phyloP scores from a whole-genome alignment of 1,140 invertebrate genomes.

The Dysdera silvatica region DNA sequence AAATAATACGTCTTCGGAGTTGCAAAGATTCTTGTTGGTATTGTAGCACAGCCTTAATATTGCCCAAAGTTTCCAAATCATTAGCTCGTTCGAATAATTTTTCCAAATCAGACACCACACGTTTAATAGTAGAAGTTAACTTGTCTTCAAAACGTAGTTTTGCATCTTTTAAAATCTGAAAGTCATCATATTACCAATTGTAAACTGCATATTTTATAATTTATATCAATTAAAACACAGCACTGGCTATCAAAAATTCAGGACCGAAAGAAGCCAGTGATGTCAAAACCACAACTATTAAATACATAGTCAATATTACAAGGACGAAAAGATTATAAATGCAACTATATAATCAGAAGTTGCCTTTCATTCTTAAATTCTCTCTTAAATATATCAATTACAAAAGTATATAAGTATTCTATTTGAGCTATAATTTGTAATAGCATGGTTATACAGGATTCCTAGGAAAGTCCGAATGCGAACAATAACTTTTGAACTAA shows the following conservation, averaged over 20 bases:
- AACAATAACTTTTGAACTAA: no score
- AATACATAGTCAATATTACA: background rate
- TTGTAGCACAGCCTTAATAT: slow-evolving; percentile 7
- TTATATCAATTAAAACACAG: background rate
- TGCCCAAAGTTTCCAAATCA: slow-evolving; percentile 10
- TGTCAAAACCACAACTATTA: slow-evolving; percentile 1
- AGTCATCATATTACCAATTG: background rate
- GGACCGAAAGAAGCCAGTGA: slow-evolving; percentile 2
- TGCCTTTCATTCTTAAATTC: no score
- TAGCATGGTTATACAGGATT: no score
- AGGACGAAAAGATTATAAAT: background rate
- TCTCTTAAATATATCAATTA: no score
- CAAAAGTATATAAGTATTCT: no score
- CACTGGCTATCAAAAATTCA: background rate
- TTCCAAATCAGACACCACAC: slow-evolving; percentile 12
- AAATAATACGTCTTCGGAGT: slow-evolving; percentile 1
- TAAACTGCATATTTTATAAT: background rate
- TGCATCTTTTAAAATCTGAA: slow-evolving; percentile 12
- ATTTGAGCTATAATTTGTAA: no score
- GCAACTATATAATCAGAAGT: no score
- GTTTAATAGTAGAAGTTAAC: slow-evolving; percentile 5
- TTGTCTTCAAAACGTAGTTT: slow-evolving; percentile 22
- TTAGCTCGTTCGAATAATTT: slow-evolving; percentile 4
- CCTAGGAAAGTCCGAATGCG: no score
- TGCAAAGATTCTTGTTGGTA: slow-evolving; percentile 17